These are phyloP conservation scores for Drosophila lacteicornis DNA, from an alignment of 1,140 invertebrate genomes.

Conservation along the genomic window DNA sequence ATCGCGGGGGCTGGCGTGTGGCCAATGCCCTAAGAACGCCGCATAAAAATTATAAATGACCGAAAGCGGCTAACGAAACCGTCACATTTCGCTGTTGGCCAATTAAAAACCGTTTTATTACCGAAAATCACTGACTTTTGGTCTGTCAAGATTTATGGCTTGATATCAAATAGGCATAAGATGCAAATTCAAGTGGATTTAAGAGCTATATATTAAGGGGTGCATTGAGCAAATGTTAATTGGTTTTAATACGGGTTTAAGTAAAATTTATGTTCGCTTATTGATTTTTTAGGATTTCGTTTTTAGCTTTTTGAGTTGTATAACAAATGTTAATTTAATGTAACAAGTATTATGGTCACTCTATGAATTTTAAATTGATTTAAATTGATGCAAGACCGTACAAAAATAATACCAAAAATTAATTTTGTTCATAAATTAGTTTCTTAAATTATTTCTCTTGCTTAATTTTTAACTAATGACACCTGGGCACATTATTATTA, in stretches of 20 bases:
- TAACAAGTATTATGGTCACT: no score
- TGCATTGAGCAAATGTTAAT: neutral
- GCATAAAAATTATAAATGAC: constrained; percentile 28
- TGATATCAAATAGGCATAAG: constrained; percentile 8
- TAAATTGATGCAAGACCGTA: no score
- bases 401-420: no score
- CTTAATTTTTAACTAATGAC: no score
- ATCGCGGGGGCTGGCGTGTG: constrained; percentile 63
- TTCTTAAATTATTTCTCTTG: no score
- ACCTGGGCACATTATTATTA: no score
- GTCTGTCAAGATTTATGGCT: constrained; percentile 27
- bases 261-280: neutral
- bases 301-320: no score
- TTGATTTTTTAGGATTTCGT: neutral
- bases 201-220: constrained; percentile 23
- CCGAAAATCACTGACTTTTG: constrained; percentile 25
- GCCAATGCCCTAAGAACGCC: constrained; percentile 54
- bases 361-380: no score
- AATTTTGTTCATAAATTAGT: no score
- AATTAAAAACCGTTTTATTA: constrained; percentile 53
- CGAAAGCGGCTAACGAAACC: constrained; percentile 30
- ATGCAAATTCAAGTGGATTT: constrained; percentile 19
- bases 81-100: constrained; percentile 18
- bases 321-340: no score
- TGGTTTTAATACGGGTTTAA: neutral